Base-by-base conservation (phyloP, 1,140 invertebrate genomes). In the Ericerus pela region DNA sequence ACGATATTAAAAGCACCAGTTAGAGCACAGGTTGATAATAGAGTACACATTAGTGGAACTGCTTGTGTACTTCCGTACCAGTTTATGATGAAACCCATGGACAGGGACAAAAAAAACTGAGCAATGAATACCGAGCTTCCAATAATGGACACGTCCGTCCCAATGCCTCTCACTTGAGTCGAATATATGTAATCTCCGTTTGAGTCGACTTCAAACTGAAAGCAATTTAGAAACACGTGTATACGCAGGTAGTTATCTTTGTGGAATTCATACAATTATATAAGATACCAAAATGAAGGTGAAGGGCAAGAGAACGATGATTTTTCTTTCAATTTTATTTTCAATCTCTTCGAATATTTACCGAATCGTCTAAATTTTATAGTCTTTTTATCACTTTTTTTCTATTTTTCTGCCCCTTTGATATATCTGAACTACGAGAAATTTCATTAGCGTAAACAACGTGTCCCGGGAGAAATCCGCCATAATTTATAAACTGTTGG, bases 51-150 rank as follows among this genome's bases (percentile, higher is more conserved):
- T 16, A 78, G 76, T 0, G 89, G 83, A 26, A 96, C 87, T 1
- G 88, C 84, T 0, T 88, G 85, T 0, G 88, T 91, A 16, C 87
- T 88, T 27, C 84, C 84, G 0, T 81, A 80, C 1, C 73, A 60
- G 41, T 79, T 79, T 1, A 96, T 82, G 43, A 95, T 84, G 4
- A 79, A 80, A 0, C 93, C 92, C 75, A 95, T 85, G 59, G 80
- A 82, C 37, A 87, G 74, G 0, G 90, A 93, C 2, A 96, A 73
- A 11, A 89, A 73, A 62, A 96, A 91, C 70, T 96, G 93, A 0
- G 90, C 92, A 31, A 95, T 73, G 69, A 96, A 96, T 1, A 96
- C 91, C 85, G 94, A 95, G 62, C 85, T 89, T 60, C 88, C 90
- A 20, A 96, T 84, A 55, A 95, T 81, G 1, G 90, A 91, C 0